These are phyloP conservation scores for Astreopora myriophthalma DNA, from an alignment of 64 coral and sea anemone species.

Conservation along the genomic window DNA sequence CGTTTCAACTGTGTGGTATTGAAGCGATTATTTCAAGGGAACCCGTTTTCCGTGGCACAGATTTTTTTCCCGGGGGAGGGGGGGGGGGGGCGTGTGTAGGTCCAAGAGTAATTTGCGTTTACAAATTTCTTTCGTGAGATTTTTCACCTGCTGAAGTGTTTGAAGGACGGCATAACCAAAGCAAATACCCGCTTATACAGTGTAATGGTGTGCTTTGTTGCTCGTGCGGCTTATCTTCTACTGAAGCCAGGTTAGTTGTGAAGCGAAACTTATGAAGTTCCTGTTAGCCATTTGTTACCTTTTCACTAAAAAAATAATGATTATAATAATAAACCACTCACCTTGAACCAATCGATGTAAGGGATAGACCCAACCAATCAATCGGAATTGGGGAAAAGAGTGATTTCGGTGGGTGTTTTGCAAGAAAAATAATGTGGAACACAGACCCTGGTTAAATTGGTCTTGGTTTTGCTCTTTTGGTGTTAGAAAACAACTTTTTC, in stretches of 20 bases:
- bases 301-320: too few species aligned
- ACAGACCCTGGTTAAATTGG: too few species aligned
- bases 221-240: conserved; percentile 51
- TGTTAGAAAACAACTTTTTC: too few species aligned
- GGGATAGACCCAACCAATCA: neutral
- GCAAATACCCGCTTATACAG: conserved; percentile 9
- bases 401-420: too few species aligned
- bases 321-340: neutral
- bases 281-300: too few species aligned
- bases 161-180: conserved; percentile 50
- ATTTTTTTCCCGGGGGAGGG: too few species aligned
- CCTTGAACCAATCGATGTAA: neutral
- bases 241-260: conserved; percentile 25
- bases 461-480: neutral
- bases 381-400: neutral
- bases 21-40: too few species aligned
- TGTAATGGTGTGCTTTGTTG: conserved; percentile 43
- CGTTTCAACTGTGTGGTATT: too few species aligned
- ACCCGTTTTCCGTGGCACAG: neutral
- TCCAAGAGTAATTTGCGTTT: neutral
- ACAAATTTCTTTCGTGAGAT: neutral
- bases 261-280: neutral
- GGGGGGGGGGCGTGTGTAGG: neutral
- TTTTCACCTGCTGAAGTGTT: conserved; percentile 18
- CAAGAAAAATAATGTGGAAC: too few species aligned